phyloP scores from a whole-genome alignment of 2,797 vertebrate genomes.

The Pangasius mekongensis region DNA sequence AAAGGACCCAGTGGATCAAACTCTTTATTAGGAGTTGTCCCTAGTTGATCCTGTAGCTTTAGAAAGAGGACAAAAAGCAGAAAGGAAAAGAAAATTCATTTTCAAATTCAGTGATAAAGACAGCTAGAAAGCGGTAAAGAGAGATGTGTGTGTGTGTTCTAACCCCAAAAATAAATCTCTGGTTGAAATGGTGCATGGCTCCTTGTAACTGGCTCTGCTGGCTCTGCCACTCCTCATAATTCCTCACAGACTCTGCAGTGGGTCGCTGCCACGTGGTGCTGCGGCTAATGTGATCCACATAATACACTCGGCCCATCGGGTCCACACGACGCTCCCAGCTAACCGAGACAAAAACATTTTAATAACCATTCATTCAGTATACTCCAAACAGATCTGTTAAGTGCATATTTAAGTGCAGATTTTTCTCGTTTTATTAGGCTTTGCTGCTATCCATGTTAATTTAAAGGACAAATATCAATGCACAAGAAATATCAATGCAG shows the following conservation, averaged over 20 bases:
- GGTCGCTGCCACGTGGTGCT: constrained; percentile 97
- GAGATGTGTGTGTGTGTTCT: constrained; percentile 55
- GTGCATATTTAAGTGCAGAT: background rate
- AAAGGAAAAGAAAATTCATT: background rate
- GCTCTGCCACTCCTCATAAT: constrained; percentile 97
- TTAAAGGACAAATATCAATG: background rate
- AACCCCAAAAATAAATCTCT: constrained; percentile 98
- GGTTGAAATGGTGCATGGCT: constrained; percentile 98
- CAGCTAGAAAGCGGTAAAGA: background rate
- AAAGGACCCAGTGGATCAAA: constrained; percentile 96
- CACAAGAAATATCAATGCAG: background rate
- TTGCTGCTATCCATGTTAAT: background rate
- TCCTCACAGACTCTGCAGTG: constrained; percentile 92
- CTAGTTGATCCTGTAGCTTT: constrained; percentile 89
- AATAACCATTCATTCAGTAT: background rate
- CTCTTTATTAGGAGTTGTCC: constrained; percentile 89
- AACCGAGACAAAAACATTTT: constrained; percentile 10
- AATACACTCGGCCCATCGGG: constrained; percentile 96
- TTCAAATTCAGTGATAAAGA: background rate
- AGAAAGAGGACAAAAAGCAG: constrained; percentile 10
- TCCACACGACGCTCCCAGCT: constrained; percentile 97
- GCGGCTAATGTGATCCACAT: constrained; percentile 96
- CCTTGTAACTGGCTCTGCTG: constrained; percentile 96
- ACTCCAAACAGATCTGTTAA: background rate
- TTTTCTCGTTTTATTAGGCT: background rate